Base-by-base conservation (phyloP, 2,888 invertebrate genomes). In the Drosophila nigricruria region DNA sequence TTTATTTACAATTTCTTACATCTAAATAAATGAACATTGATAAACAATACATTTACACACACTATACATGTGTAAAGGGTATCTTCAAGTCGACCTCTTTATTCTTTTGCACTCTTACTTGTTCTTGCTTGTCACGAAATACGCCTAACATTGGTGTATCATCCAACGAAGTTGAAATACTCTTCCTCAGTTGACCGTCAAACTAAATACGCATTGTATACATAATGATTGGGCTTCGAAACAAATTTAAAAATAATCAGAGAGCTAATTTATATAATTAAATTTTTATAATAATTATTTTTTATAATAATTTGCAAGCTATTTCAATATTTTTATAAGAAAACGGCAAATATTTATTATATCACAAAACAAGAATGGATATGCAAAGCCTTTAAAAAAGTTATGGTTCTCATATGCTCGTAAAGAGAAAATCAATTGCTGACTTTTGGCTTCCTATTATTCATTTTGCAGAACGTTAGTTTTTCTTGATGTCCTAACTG, bases 401-500 rank as follows among this genome's bases (percentile, higher is more conserved):
- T 10, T n/a, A 9, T 27, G 18, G 23, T 27, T 10, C 56, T 36
- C 14, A 23, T 40, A 14, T 54, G 25, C 2, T 16, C 10, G 3
- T 1, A 20, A 45, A 34, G 56, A 67, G 53, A 40, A 38, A 56
- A 23, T 36, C 58, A 58, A 68, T 68, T 57, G 43, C 43, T 34
- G 16, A 50, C 52, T 59, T 68, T 68, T 38, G 20, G 38, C 50
- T 38, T 45, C 50, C 34, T 42, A 68, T 68, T 57, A 43, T 68
- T 68, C 36, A 52, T 43, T 67, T 68, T 20, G 42, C 32, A n/a
- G 23, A 36, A 30, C 61, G 43, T 50, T 60, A 53, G 43, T 32
- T 52, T 52, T 61, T 66, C 45, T 38, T 36, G 20, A 68, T 45
- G 45, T 68, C 34, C 69, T 27, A 68, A 68, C 69, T 59, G 59